Evolutionary conservation across 2,888 invertebrate genomes (phyloP).

Genomic region (Dione juno): DNA sequence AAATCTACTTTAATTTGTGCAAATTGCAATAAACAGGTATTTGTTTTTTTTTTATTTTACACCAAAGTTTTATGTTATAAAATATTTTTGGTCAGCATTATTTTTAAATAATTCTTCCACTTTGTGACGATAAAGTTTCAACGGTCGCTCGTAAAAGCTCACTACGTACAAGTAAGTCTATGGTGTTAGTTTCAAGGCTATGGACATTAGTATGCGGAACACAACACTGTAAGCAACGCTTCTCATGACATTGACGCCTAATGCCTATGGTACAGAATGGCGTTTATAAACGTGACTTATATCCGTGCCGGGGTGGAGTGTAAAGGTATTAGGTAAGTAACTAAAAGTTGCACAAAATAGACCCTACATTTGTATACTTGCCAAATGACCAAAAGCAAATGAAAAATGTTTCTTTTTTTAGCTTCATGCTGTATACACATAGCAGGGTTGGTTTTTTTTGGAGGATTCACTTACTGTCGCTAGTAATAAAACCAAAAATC

Average conservation of each 20-base stretch:
- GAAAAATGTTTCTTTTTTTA: background rate
- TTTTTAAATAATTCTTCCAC: slow-evolving; percentile 8
- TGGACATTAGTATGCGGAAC: slow-evolving; percentile 74
- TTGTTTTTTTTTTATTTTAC: background rate
- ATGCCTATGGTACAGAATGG: slow-evolving; percentile 46
- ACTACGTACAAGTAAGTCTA: slow-evolving; percentile 15
- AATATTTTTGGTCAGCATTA: background rate
- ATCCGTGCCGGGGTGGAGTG: slow-evolving; percentile 20
- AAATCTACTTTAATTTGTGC: background rate
- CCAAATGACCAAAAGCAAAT: background rate
- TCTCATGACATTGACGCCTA: slow-evolving; percentile 56
- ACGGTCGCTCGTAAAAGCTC: slow-evolving; percentile 36
- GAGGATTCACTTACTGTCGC: background rate
- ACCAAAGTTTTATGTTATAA: background rate
- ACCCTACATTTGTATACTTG: background rate
- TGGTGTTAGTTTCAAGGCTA: slow-evolving; percentile 60
- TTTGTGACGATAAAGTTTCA: slow-evolving; percentile 10
- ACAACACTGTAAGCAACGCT: slow-evolving; percentile 55
- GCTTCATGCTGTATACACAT: background rate
- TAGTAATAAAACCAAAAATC: slow-evolving; percentile 50
- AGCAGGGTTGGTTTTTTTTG: too few relatives aligned
- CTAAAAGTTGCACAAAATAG: background rate
- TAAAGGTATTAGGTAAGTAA: background rate
- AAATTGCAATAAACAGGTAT: background rate
- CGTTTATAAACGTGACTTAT: slow-evolving; percentile 48